Base-by-base conservation (phyloP, 2,797 vertebrate genomes). In the Ctenopoma multispine region DNA sequence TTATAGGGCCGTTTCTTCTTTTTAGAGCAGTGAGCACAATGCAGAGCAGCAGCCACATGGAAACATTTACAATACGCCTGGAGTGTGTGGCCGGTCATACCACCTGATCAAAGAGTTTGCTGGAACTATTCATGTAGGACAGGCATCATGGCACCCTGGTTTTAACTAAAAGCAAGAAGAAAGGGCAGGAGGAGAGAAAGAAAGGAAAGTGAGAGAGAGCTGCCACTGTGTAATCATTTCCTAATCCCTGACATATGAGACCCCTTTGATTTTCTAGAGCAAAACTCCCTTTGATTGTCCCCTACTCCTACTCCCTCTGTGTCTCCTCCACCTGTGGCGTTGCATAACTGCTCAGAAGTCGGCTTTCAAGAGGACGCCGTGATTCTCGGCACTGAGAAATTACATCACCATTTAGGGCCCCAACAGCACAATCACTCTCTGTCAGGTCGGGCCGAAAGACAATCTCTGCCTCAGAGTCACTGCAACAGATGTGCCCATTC, bases 301-400 rank as follows among this genome's bases (percentile, higher is more conserved):
- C 43, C 36, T 68, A 9, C 74, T 75, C 75, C 36, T 63, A 55
- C 65, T 40, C 82, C 58, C 53, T 23, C 82, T 56, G 68, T 48
- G 36, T 67, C 66, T 55, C 65, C 71, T 77, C 83, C 93, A 94
- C 93, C 93, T 93, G 94, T 85, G 89, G 79, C 62, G 58, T 91
- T 93, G 91, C 81, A 36, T 90, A 93, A 94, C 79, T 68, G 80
- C 75, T 77, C 71, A 79, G 67, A 90, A 90, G 79, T 88, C 76
- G 60, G 75, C 79, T 81, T 84, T 87, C 71, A 82, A 77, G 81
- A 68, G 72, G 63, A 61, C 41, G 40, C 84, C 78, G 64, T 65
- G 69, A 80, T 86, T 91, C 81, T 46, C 65, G 78, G 80, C 82
- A 78, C 81, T 13, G 64, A 83, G 77, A 83, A 47, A 88, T 93